Evolutionary conservation across 2,888 invertebrate genomes (phyloP).

Genomic region (Mylabris sibirica): DNA sequence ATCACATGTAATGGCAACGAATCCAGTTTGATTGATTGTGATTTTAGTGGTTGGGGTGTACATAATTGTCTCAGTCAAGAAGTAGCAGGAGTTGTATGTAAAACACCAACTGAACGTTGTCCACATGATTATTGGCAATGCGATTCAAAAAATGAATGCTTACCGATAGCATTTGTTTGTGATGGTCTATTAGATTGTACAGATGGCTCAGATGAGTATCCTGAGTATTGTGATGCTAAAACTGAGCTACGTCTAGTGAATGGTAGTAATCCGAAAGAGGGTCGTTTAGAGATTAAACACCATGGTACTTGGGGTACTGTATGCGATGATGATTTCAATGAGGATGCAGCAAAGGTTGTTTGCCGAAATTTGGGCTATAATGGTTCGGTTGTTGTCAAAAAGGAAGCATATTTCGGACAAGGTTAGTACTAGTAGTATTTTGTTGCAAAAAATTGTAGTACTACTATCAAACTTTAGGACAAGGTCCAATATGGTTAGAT

Average conservation of each 20-base stretch:
- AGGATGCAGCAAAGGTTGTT: conserved; percentile 70
- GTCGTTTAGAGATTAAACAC: conserved; percentile 74
- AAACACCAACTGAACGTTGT: conserved; percentile 67
- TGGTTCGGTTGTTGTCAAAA: conserved; percentile 63
- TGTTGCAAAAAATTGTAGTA: too few relatives aligned
- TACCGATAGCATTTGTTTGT: conserved; percentile 70
- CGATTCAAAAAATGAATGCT: conserved; percentile 67
- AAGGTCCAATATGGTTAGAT: conserved; percentile 76
- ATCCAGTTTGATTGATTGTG: conserved; percentile 70
- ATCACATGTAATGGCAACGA: conserved; percentile 75
- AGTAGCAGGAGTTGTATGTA: conserved; percentile 73
- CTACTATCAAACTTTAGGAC: too few relatives aligned
- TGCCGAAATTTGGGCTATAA: conserved; percentile 67
- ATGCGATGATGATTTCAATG: conserved; percentile 79
- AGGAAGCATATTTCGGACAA: conserved; percentile 65
- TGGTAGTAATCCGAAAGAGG: conserved; percentile 66
- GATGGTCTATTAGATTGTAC: conserved; percentile 71
- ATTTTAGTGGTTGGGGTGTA: conserved; percentile 76
- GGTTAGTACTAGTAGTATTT: conserved; percentile 54
- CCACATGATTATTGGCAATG: conserved; percentile 71
- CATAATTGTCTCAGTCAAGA: conserved; percentile 75
- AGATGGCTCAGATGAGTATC: conserved; percentile 71
- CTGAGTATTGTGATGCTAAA: conserved; percentile 66
- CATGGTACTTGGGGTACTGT: conserved; percentile 79
- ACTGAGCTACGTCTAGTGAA: conserved; percentile 69